These are phyloP conservation scores for Neodiprion fabricii DNA, from an alignment of 1,140 invertebrate genomes.

Conservation along the genomic window DNA sequence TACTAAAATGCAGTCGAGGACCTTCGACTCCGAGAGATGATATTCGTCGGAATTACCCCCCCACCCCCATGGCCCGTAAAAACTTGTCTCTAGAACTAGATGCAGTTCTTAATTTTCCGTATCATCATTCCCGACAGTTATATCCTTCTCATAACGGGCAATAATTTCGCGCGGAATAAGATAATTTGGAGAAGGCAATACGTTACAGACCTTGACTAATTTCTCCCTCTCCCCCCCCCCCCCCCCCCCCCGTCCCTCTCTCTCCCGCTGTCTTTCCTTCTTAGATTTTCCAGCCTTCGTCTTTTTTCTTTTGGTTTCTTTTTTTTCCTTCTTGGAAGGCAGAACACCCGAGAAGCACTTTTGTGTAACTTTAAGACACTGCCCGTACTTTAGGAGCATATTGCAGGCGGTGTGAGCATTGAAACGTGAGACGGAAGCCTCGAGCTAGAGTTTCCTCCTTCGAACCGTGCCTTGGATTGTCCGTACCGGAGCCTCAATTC, in stretches of 20 bases:
- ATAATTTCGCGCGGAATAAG: too few relatives aligned
- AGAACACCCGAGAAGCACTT: neutral
- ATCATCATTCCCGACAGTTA: too few relatives aligned
- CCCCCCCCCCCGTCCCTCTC: neutral
- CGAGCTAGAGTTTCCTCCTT: neutral
- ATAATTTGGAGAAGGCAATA: too few relatives aligned
- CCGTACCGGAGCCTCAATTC: neutral
- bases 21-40: neutral
- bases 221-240: constrained; percentile 9
- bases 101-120: too few relatives aligned
- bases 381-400: neutral
- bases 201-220: neutral
- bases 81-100: neutral
- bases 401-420: constrained; percentile 7
- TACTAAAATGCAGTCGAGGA: neutral
- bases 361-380: constrained; percentile 7
- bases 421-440: constrained; percentile 4
- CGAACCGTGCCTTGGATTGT: neutral
- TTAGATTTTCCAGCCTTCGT: neutral
- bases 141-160: too few relatives aligned
- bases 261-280: neutral
- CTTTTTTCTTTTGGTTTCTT: neutral
- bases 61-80: neutral
- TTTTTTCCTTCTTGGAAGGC: neutral
- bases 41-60: neutral